Evolutionary conservation across 2,888 invertebrate species (phyloP).

Genomic region (Synanthedon vespiformis): DNA sequence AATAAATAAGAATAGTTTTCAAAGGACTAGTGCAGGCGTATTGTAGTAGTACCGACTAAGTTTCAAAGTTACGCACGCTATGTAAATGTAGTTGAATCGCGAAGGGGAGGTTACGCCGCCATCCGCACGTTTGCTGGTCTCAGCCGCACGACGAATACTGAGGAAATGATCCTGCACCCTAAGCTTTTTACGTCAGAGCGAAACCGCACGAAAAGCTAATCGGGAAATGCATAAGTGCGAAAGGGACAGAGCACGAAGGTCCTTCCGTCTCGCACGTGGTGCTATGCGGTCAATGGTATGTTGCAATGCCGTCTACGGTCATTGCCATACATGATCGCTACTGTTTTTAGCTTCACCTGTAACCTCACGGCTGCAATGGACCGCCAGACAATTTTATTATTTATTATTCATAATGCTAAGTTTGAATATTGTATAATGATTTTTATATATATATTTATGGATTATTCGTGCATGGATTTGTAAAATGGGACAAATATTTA

Average conservation of each 20-base stretch:
- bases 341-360: neutral
- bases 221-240: slow-evolving; percentile 26
- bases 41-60: neutral
- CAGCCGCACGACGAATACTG: slow-evolving; percentile 50
- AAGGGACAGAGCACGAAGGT: slow-evolving; percentile 32
- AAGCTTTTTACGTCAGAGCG: slow-evolving; percentile 46
- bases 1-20: too few relatives aligned
- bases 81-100: slow-evolving; percentile 20
- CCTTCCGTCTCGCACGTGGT: slow-evolving; percentile 49
- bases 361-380: neutral
- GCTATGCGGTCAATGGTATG: slow-evolving; percentile 48
- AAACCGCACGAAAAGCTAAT: slow-evolving; percentile 19
- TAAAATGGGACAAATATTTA: too few relatives aligned
- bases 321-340: slow-evolving; percentile 38
- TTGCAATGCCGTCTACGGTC: slow-evolving; percentile 59
- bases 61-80: slow-evolving; percentile 15
- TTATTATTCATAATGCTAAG: too few relatives aligned
- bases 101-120: slow-evolving; percentile 15
- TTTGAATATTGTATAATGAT: too few relatives aligned
- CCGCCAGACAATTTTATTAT: too few relatives aligned
- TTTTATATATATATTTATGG: too few relatives aligned
- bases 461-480: too few relatives aligned
- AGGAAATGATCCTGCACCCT: slow-evolving; percentile 39
- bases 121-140: slow-evolving; percentile 26
- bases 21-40: too few relatives aligned